Conservation (phyloP, 2,113 vertebrate species). For the Ictidomys tridecemlineatus region DNA sequence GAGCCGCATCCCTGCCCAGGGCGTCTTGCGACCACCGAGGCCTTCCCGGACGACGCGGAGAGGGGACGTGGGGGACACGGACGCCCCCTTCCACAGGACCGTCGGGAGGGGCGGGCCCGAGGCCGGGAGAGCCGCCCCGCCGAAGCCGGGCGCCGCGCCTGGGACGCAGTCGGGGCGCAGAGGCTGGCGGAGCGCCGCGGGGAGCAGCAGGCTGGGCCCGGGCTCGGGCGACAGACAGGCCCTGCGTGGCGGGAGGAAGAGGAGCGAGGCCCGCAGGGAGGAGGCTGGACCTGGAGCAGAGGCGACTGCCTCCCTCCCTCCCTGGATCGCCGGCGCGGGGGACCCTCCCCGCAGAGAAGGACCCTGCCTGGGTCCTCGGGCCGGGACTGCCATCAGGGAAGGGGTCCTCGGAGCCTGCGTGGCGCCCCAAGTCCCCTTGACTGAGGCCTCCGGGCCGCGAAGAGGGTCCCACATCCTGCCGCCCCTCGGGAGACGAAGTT, state of each 20-base stretch:
- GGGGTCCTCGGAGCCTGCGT: conserved; percentile 14
- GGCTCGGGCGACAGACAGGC: conserved; percentile 61
- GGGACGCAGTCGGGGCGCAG: conserved; percentile 18
- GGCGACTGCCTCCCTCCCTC: not conserved
- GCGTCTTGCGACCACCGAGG: conserved; percentile 21
- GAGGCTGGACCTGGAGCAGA: conserved; percentile 30
- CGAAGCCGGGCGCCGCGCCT: conserved; percentile 23
- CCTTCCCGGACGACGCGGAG: conserved; percentile 22
- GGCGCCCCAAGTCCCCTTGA: not conserved
- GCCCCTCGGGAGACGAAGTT: not conserved
- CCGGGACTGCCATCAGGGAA: not conserved
- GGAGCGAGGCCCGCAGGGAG: not conserved
- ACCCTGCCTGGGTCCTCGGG: no score
- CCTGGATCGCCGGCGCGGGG: not conserved
- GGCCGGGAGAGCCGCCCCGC: not conserved
- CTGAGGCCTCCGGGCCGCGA: conserved; percentile 45
- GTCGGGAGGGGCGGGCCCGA: conserved; percentile 58
- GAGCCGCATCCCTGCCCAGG: not conserved
- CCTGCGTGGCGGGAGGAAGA: not conserved
- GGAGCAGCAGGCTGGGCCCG: conserved; percentile 8
- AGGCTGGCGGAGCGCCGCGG: not conserved
- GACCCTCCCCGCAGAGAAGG: not conserved
- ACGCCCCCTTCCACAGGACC: conserved; percentile 61
- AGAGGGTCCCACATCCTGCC: not conserved
- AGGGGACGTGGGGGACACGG: not conserved